Conservation (phyloP, 1,140 invertebrate genomes). For the Maconellicoccus hirsutus region DNA sequence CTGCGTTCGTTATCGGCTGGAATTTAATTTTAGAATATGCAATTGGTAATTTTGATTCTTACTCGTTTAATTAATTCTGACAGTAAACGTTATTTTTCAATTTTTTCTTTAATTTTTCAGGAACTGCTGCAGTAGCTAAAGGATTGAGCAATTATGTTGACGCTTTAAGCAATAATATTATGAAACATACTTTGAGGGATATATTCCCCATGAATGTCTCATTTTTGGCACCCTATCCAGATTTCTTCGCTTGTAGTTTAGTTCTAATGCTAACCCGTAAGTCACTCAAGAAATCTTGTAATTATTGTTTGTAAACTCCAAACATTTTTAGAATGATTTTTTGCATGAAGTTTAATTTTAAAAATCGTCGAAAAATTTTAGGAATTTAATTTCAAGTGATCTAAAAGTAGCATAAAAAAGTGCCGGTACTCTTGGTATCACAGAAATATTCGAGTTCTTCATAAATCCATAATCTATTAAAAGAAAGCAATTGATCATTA, state of each 20-base stretch:
- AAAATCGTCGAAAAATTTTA: no score
- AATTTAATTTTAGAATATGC: constrained; percentile 83
- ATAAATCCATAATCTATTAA: no score
- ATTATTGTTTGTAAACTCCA: no score
- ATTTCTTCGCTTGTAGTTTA: constrained; percentile 50
- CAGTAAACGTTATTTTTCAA: no score
- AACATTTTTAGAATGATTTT: no score
- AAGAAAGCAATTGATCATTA: background rate
- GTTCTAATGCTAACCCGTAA: constrained; percentile 45
- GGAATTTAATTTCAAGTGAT: no score
- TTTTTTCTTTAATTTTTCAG: constrained; percentile 33
- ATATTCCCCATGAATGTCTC: constrained; percentile 44
- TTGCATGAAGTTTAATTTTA: no score
- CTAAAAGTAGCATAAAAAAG: no score
- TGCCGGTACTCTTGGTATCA: no score
- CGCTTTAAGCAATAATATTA: constrained; percentile 46
- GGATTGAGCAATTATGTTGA: constrained; percentile 63
- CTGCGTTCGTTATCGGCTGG: constrained; percentile 71
- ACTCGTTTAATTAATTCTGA: background rate
- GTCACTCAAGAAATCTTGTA: constrained; percentile 26
- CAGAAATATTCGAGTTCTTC: no score
- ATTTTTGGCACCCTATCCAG: constrained; percentile 50
- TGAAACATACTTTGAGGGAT: constrained; percentile 45
- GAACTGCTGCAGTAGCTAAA: constrained; percentile 58
- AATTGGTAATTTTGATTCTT: constrained; percentile 48